phyloP scores from a whole-genome alignment of 2,113 vertebrate genomes.

The Tichodroma muraria region DNA sequence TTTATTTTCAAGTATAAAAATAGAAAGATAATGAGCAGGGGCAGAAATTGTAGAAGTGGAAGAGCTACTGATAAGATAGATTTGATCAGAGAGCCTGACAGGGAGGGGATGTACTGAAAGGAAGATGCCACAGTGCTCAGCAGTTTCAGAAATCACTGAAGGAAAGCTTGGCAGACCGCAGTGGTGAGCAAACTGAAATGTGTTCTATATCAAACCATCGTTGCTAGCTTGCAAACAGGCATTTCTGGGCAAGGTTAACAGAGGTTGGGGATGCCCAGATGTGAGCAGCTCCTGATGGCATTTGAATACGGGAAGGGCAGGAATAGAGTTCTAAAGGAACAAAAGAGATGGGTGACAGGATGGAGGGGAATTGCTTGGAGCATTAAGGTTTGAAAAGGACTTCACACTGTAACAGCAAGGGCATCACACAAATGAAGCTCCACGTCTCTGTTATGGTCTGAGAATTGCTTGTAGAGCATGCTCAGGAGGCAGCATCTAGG shows the following conservation, averaged over 20 bases:
- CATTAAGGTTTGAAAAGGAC: not conserved
- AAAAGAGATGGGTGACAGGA: not conserved
- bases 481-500: not conserved
- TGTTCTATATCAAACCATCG: not conserved
- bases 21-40: not conserved
- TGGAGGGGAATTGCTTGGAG: not conserved
- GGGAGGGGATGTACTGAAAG: not conserved
- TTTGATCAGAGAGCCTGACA: not conserved
- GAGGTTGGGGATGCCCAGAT: not conserved
- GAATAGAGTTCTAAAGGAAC: not conserved
- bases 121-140: not conserved
- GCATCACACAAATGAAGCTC: not conserved
- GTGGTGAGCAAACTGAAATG: not conserved
- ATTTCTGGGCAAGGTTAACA: not conserved
- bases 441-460: not conserved
- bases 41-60: not conserved
- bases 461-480: not conserved
- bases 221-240: not conserved
- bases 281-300: not conserved
- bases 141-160: not conserved
- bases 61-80: not conserved
- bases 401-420: not conserved
- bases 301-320: not conserved
- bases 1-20: not conserved
- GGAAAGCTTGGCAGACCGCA: not conserved